Conservation (phyloP, 2,888 invertebrate genomes). For the Eupithecia insigniata region DNA sequence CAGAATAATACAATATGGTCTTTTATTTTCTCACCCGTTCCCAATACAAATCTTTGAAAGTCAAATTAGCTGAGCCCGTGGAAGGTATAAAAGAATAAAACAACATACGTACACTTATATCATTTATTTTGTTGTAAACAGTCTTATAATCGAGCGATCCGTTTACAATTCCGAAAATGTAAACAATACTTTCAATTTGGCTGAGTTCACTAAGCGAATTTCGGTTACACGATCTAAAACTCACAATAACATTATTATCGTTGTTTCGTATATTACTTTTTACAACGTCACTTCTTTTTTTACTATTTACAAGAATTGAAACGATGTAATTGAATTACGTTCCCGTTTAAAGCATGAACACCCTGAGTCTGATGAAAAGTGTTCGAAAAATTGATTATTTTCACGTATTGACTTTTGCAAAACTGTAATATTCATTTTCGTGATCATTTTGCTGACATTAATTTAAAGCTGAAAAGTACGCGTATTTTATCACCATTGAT, state of each 20-base stretch:
- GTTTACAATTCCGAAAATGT: slow-evolving; percentile 68
- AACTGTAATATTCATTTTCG: background rate
- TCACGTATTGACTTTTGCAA: background rate
- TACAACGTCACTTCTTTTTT: slow-evolving; percentile 59
- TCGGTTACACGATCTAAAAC: slow-evolving; percentile 68
- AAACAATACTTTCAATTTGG: slow-evolving; percentile 78
- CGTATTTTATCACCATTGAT: background rate
- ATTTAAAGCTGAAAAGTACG: background rate
- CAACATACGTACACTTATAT: slow-evolving; percentile 50
- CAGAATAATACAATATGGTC: background rate
- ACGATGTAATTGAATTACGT: slow-evolving; percentile 76
- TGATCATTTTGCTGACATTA: background rate
- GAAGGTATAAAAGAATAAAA: slow-evolving; percentile 30
- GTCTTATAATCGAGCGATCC: slow-evolving; percentile 81
- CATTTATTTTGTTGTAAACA: slow-evolving; percentile 80
- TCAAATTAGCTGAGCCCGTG: background rate
- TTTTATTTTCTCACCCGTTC: background rate
- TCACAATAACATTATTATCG: slow-evolving; percentile 61
- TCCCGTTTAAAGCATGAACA: slow-evolving; percentile 53
- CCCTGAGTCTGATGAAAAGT: slow-evolving; percentile 43
- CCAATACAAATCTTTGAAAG: background rate
- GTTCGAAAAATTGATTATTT: background rate
- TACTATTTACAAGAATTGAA: slow-evolving; percentile 76
- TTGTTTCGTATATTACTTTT: slow-evolving; percentile 62
- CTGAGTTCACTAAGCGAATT: slow-evolving; percentile 75